Percentiles rank a stretch among this genome's conserved stretches.
These are phyloP conservation scores for Poeciliopsis turrubarensis DNA, from an alignment of 2,113 vertebrate genomes.

Conservation along the genomic window DNA sequence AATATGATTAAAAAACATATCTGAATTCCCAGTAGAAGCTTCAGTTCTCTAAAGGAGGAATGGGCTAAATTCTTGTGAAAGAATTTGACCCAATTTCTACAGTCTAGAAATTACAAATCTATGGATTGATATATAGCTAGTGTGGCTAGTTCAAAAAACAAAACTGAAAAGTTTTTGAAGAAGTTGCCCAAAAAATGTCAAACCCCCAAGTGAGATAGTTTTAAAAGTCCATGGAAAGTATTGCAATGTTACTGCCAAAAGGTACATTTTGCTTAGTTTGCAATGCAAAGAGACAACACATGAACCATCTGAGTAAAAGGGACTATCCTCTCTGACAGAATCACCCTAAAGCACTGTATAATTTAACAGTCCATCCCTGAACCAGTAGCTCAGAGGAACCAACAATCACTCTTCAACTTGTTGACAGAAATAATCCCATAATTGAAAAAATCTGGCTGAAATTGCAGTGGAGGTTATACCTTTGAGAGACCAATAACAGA, in stretches of 20 bases:
- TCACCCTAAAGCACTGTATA: conserved; percentile 26
- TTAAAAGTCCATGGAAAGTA: not conserved
- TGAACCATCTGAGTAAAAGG: not conserved
- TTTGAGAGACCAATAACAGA: conserved; percentile 64
- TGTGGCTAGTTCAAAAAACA: no score
- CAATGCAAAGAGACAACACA: not conserved
- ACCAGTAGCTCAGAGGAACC: conserved; percentile 41
- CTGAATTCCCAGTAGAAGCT: no score
- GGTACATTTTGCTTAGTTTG: not conserved
- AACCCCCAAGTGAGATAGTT: not conserved
- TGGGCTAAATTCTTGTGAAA: no score
- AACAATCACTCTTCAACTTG: conserved; percentile 60
- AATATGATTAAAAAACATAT: no score
- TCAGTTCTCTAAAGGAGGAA: no score
- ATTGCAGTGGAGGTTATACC: conserved; percentile 63
- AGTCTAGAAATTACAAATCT: no score
- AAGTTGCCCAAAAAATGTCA: not conserved
- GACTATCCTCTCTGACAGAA: conserved; percentile 13
- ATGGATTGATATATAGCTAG: no score
- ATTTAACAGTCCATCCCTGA: conserved; percentile 54
- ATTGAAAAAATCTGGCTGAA: conserved; percentile 72
- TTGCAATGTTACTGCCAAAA: not conserved
- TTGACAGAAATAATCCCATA: conserved; percentile 75
- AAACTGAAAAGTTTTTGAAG: not conserved
- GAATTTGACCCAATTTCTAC: no score